These are phyloP conservation scores for Hydrolagus colliei DNA, from an alignment of 2,797 vertebrate species.

Conservation along the genomic window DNA sequence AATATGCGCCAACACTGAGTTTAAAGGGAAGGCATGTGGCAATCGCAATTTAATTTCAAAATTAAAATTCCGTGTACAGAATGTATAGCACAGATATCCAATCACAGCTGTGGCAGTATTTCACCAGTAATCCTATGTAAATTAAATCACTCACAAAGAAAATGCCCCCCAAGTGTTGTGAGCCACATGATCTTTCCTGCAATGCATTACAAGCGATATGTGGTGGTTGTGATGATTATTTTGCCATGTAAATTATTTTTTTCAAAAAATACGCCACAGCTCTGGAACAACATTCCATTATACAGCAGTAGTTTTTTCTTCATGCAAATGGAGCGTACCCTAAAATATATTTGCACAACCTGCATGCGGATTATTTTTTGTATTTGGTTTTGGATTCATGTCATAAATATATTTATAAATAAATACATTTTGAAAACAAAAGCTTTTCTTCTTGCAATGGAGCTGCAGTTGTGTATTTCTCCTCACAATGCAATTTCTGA, in stretches of 20 bases:
- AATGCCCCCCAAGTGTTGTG: neutral
- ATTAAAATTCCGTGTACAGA: slow-evolving; percentile 23
- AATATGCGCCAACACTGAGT: neutral
- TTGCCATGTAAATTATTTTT: neutral
- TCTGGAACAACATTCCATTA: neutral
- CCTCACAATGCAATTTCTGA: neutral
- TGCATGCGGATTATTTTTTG: no score
- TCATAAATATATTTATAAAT: no score
- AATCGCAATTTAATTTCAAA: neutral
- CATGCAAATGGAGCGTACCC: no score
- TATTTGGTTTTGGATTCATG: no score
- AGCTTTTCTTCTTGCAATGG: neutral
- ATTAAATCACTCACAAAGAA: neutral
- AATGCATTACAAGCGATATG: neutral
- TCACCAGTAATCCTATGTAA: neutral
- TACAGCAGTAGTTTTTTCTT: neutral
- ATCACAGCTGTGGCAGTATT: neutral
- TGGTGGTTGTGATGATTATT: neutral
- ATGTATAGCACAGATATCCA: neutral
- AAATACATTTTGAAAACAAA: no score
- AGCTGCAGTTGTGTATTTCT: no score
- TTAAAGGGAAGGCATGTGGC: neutral
- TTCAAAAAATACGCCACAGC: neutral
- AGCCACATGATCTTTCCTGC: slow-evolving; percentile 9
- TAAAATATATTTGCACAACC: no score